Evolutionary conservation across 2,888 invertebrate species (phyloP).

Genomic region (Eupelmus urozonus): DNA sequence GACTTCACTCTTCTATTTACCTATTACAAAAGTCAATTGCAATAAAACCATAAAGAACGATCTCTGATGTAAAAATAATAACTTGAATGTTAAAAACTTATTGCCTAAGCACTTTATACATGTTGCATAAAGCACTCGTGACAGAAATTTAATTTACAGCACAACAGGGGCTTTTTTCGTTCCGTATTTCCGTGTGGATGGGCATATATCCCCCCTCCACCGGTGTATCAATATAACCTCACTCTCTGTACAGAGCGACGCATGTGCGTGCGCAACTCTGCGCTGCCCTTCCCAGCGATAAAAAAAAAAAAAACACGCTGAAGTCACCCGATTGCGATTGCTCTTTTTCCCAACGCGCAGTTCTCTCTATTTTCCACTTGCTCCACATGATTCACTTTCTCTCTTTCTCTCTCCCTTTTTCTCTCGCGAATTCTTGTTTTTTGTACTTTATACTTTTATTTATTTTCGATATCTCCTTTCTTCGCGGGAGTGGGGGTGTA

Average conservation of each 20-base stretch:
- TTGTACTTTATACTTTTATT: background rate
- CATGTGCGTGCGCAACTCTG: background rate
- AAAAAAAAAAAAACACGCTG: slow-evolving; percentile 6
- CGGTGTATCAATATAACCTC: slow-evolving; percentile 41
- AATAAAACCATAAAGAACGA: slow-evolving; percentile 8
- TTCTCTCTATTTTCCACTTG: slow-evolving; percentile 15
- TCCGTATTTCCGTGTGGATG: slow-evolving; percentile 21
- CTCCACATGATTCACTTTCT: background rate
- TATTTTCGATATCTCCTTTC: no score
- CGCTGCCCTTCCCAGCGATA: background rate
- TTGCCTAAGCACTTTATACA: slow-evolving; percentile 9
- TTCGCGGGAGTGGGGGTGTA: no score
- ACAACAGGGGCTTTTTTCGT: slow-evolving; percentile 17
- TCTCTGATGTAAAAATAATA: slow-evolving; percentile 3
- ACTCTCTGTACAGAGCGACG: background rate
- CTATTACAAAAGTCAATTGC: slow-evolving; percentile 9
- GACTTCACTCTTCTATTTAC: no score
- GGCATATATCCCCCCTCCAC: no score
- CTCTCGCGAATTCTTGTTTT: background rate
- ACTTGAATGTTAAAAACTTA: slow-evolving; percentile 4
- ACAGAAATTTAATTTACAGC: slow-evolving; percentile 44
- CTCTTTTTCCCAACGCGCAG: background rate
- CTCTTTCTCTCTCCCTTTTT: background rate
- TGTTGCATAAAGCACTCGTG: slow-evolving; percentile 28
- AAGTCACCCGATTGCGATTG: background rate